These are phyloP conservation scores for Lethrus apterus DNA, from an alignment of 1,140 invertebrate species.

Conservation along the genomic window DNA sequence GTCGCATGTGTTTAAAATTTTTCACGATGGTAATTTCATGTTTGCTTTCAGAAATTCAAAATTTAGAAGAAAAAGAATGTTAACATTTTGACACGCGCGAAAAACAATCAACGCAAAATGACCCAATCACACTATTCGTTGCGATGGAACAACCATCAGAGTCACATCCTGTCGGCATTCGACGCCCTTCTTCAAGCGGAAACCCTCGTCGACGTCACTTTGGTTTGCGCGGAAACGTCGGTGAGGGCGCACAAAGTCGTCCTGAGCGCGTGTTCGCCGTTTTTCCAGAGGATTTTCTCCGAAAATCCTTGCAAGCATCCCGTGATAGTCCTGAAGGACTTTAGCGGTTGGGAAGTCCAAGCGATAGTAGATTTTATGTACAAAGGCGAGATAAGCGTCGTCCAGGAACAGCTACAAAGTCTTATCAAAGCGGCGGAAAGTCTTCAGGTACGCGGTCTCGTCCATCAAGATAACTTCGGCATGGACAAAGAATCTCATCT, in stretches of 20 bases:
- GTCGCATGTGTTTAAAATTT: no score
- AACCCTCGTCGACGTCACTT: slow-evolving; percentile 78
- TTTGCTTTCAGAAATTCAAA: slow-evolving; percentile 32
- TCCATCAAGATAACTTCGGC: slow-evolving; percentile 57
- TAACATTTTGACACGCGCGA: slow-evolving; percentile 20
- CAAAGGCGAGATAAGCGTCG: slow-evolving; percentile 79
- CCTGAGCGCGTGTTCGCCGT: slow-evolving; percentile 82
- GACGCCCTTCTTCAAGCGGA: slow-evolving; percentile 77
- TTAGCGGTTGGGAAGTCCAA: slow-evolving; percentile 76
- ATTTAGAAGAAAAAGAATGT: slow-evolving; percentile 29
- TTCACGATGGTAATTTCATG: no score
- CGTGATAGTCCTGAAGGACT: slow-evolving; percentile 84
- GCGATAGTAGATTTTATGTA: slow-evolving; percentile 90
- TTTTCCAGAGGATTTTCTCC: slow-evolving; percentile 80
- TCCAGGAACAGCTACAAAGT: slow-evolving; percentile 70
- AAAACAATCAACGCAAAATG: slow-evolving; percentile 38
- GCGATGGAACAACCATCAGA: slow-evolving; percentile 87
- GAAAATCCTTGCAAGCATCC: slow-evolving; percentile 91
- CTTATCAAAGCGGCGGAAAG: slow-evolving; percentile 81
- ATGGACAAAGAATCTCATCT: slow-evolving; percentile 46
- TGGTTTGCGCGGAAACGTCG: slow-evolving; percentile 76
- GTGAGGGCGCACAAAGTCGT: slow-evolving; percentile 85
- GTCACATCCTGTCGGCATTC: slow-evolving; percentile 76
- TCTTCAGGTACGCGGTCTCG: slow-evolving; percentile 71
- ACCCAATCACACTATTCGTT: slow-evolving; percentile 78